phyloP scores from a whole-genome alignment of 2,113 vertebrate species.

The Sarotherodon lohbergeri region DNA sequence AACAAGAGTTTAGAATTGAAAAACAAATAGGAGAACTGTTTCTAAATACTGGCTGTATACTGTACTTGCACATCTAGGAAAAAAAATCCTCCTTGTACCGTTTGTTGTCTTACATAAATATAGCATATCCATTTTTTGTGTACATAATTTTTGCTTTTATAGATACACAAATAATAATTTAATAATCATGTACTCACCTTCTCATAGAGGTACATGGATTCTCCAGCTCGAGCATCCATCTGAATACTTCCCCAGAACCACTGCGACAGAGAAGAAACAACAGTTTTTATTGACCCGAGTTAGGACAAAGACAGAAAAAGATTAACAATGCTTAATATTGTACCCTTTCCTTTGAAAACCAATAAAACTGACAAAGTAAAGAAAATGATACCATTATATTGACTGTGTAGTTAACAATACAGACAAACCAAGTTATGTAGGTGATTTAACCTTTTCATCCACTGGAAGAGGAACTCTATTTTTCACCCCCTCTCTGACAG shows the following conservation, averaged over 20 bases:
- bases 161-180: neutral
- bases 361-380: neutral
- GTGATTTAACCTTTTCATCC: constrained; percentile 4
- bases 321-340: neutral
- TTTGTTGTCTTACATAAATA: neutral
- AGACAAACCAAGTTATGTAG: neutral
- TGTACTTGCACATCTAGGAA: neutral
- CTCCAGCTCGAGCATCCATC: constrained; percentile 96
- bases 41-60: neutral
- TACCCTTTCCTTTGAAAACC: neutral
- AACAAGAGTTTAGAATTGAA: neutral
- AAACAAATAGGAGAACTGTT: neutral
- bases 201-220: constrained; percentile 95
- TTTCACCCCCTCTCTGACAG: constrained; percentile 23
- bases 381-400: neutral
- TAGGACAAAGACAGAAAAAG: neutral
- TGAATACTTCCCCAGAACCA: constrained; percentile 99
- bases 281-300: neutral
- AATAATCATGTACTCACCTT: constrained; percentile 73
- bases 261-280: constrained; percentile 53
- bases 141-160: neutral
- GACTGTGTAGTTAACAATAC: neutral
- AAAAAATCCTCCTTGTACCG: neutral
- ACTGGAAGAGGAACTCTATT: constrained; percentile 12
- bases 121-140: neutral